Evolutionary conservation across 2,113 vertebrate genomes (phyloP), one percentile per base, ranked within the genome.

Genomic region (Pantherophis guttatus): DNA sequence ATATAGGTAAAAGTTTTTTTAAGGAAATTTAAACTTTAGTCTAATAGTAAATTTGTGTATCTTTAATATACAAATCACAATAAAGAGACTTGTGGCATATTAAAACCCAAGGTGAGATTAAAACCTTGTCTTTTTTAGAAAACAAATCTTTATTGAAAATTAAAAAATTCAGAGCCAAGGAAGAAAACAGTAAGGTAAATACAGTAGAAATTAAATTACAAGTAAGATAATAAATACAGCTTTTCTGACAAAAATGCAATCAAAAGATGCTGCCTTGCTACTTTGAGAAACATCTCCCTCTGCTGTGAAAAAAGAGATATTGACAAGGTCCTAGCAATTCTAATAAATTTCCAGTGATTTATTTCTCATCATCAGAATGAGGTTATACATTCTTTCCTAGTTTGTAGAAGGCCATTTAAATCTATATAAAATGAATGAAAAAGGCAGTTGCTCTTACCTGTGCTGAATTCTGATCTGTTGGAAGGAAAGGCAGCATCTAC

Each of bases 251-350:
- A 95, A 96, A 95, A 95, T 91, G 93, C 93, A 75, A 96, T 96
- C 95, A 93, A 95, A 96, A 95, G 93, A 95, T 87, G 88, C 93
- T 96, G 91, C 95, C 94, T 95, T 95, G 94, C 94, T 97, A 96
- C 93, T 94, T 96, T 97, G 95, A 96, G 97, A 97, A 97, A 97
- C 93, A 95, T 95, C 96, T 97, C 96, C 96, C 97, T 97, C 97
- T 97, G 93, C 95, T 95, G 97, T 96, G 95, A 88, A 93, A 97
- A 97, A 57, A 95, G 94, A 75, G 94, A 96, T 95, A 96, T 52
- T 95, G 94, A 92, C 96, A 97, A 90, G 19, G 57, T 90, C 93
- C 95, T 8, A 0, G 91, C 0, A 91, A 2, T 57, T 0, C 12
- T 90, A 95, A 96, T 90, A 92, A 94, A 93, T 88, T 94, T 92